Evolutionary conservation across 2,888 invertebrate species (phyloP).

Genomic region (Colletes collaris): DNA sequence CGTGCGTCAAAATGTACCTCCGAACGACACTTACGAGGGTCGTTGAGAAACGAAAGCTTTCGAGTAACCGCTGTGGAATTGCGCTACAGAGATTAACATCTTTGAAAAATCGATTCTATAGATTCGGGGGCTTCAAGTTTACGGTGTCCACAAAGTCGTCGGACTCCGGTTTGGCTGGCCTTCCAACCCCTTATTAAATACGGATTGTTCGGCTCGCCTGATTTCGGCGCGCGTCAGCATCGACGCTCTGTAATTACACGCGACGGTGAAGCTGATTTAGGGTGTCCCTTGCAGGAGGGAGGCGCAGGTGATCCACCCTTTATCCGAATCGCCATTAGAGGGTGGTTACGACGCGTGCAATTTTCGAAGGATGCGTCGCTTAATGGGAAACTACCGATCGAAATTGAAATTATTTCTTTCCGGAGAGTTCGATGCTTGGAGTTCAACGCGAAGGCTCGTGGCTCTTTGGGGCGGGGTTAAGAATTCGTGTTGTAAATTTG

Average conservation of each 20-base stretch:
- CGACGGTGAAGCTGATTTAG: conserved; percentile 20
- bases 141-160: no score
- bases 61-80: no score
- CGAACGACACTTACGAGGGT: no score
- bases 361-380: conserved; percentile 33
- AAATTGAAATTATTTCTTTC: no score
- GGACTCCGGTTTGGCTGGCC: background rate
- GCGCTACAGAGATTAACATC: no score
- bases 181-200: conserved; percentile 12
- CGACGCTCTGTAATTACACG: conserved; percentile 13
- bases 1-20: no score
- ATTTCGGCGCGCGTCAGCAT: background rate
- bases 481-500: conserved; percentile 69
- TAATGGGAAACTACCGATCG: conserved; percentile 23
- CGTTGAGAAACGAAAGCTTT: no score
- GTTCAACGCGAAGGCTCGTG: no score
- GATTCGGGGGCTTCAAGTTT: no score
- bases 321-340: conserved; percentile 11
- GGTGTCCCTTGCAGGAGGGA: background rate
- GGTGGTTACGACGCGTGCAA: conserved; percentile 11
- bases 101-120: no score
- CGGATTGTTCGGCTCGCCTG: background rate
- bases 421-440: no score
- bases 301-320: conserved; percentile 10
- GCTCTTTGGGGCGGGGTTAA: conserved; percentile 44